Evolutionary conservation across 2,797 vertebrate genomes (phyloP).

Genomic region (Strix occidentalis): DNA sequence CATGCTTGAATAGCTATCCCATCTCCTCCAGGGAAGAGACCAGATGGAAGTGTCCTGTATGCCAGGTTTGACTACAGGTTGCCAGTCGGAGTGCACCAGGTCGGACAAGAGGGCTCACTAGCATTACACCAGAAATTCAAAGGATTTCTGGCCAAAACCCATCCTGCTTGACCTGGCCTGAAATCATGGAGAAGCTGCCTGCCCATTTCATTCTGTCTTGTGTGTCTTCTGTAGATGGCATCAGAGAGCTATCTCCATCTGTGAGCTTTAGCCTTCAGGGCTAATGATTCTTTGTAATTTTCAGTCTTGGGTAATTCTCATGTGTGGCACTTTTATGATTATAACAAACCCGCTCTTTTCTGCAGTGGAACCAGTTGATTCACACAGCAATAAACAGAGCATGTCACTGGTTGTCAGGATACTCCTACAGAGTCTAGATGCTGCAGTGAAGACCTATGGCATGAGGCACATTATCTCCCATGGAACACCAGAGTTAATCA

Average conservation of each 20-base stretch:
- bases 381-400: neutral
- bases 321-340: neutral
- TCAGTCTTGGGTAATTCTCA: neutral
- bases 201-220: neutral
- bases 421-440: neutral
- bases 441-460: neutral
- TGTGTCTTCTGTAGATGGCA: neutral
- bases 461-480: neutral
- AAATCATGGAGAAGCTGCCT: neutral
- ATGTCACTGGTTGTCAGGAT: neutral
- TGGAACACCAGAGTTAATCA: neutral
- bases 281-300: neutral
- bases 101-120: neutral
- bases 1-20: neutral
- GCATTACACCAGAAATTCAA: neutral
- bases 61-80: neutral
- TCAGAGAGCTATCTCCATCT: neutral
- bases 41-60: neutral
- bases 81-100: neutral
- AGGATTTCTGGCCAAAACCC: neutral
- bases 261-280: neutral
- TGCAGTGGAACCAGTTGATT: neutral
- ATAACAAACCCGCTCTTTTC: neutral
- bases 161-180: neutral
- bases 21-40: neutral